Evolutionary conservation across 2,888 invertebrate species (phyloP).

Genomic region (Pristionchus arcanus): DNA sequence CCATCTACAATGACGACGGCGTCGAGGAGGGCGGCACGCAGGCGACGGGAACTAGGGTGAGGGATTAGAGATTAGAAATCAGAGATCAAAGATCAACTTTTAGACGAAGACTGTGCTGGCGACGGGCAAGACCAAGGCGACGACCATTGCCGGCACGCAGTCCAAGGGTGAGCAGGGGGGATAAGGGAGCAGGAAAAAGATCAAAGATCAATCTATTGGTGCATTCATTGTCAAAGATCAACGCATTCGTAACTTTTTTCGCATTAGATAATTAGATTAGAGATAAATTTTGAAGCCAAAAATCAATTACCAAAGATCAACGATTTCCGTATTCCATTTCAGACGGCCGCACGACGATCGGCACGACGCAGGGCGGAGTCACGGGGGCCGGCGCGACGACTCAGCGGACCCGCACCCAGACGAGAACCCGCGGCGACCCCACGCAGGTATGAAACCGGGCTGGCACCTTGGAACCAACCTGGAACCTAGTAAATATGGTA

Average conservation of each 20-base stretch:
- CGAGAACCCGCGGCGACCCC: neutral
- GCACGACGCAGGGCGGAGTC: neutral
- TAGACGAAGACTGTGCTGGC: neutral
- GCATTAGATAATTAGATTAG: too few relatives aligned
- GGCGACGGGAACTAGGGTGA: neutral
- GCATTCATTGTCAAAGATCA: too few relatives aligned
- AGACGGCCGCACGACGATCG: neutral
- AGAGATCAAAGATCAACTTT: neutral
- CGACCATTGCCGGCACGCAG: neutral
- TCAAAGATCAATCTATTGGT: neutral
- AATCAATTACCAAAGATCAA: neutral
- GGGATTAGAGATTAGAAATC: neutral
- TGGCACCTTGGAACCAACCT: neutral
- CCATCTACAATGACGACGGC: constrained; percentile 7
- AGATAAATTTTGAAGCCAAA: too few relatives aligned
- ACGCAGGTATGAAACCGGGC: neutral
- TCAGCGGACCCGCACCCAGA: constrained; percentile 21
- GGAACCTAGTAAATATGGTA: too few relatives aligned
- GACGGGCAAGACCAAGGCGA: neutral
- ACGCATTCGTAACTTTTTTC: too few relatives aligned
- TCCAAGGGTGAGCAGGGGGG: constrained; percentile 1
- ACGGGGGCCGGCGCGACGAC: constrained; percentile 31
- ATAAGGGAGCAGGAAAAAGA: neutral
- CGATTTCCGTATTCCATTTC: neutral
- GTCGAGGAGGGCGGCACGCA: neutral